Evolutionary conservation across 2,888 invertebrate genomes (phyloP).

Genomic region (Cephus spinipes): DNA sequence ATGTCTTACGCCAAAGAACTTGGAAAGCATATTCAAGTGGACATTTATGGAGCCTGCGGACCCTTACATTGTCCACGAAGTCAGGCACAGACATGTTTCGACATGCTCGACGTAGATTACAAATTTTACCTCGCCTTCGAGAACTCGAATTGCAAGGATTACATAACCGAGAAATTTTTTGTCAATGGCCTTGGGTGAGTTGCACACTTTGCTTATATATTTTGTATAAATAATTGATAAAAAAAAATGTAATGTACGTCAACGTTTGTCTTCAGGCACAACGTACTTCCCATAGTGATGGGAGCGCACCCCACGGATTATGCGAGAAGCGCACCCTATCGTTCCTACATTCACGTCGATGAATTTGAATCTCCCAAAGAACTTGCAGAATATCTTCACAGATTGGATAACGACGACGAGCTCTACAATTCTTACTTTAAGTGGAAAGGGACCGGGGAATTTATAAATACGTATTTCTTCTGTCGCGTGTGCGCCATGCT

Average conservation of each 20-base stretch:
- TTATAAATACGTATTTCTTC: conserved; percentile 96
- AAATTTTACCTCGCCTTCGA: conserved; percentile 98
- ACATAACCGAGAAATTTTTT: conserved; percentile 97
- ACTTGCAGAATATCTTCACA: conserved; percentile 86
- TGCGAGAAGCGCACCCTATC: conserved; percentile 86
- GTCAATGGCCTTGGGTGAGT: conserved; percentile 91
- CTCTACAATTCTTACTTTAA: conserved; percentile 95
- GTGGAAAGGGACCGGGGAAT: conserved; percentile 95
- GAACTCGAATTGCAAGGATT: conserved; percentile 96
- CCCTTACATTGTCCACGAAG: conserved; percentile 85
- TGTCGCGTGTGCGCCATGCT: conserved; percentile 90
- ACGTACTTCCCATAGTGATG: conserved; percentile 95
- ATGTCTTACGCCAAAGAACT: conserved; percentile 89
- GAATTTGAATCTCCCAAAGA: conserved; percentile 91
- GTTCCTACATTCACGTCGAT: conserved; percentile 95
- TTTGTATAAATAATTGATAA: not conserved
- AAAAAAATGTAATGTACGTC: not conserved
- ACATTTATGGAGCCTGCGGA: conserved; percentile 94
- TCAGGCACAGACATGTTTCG: conserved; percentile 85
- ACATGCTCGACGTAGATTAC: conserved; percentile 91
- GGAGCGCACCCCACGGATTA: conserved; percentile 95
- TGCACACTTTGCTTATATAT: not conserved
- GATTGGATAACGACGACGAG: conserved; percentile 87
- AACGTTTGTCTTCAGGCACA: conserved; percentile 69
- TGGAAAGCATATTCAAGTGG: conserved; percentile 87